Evolutionary conservation across 2,888 invertebrate genomes (phyloP).

Genomic region (Proisotoma minuta): DNA sequence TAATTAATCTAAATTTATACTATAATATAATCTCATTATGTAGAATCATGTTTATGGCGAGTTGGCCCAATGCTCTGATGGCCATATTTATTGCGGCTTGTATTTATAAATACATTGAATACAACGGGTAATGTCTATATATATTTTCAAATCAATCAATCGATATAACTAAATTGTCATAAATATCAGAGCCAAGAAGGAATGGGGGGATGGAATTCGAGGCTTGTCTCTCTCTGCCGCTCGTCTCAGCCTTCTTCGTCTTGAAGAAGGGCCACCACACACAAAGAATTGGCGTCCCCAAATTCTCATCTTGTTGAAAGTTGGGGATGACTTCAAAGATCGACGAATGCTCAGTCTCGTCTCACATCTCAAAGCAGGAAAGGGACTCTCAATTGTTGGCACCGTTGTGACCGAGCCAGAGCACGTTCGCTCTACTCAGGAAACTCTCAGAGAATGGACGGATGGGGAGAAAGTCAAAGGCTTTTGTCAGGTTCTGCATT

Average conservation of each 20-base stretch:
- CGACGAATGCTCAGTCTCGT: conserved; percentile 91
- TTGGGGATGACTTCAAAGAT: conserved; percentile 80
- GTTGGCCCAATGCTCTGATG: conserved; percentile 90
- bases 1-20: too few species aligned
- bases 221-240: conserved; percentile 97
- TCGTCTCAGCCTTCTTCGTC: conserved; percentile 83
- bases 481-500: conserved; percentile 90
- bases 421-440: conserved; percentile 71
- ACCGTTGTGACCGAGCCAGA: conserved; percentile 81
- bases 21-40: too few species aligned
- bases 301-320: conserved; percentile 81
- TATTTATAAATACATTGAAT: conserved; percentile 97
- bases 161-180: too few species aligned
- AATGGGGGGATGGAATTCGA: conserved; percentile 99
- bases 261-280: conserved; percentile 97
- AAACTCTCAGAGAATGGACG: conserved; percentile 78
- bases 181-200: conserved; percentile 92
- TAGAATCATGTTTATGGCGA: conserved; percentile 74
- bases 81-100: conserved; percentile 91
- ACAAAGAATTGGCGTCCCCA: conserved; percentile 99
- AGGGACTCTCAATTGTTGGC: conserved; percentile 91
- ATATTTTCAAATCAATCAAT: too few species aligned
- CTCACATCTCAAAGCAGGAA: conserved; percentile 93
- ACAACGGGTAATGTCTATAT: conserved; percentile 75
- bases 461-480: conserved; percentile 96